Conservation (phyloP, 2,113 vertebrate species). For the Ursus arctos region DNA sequence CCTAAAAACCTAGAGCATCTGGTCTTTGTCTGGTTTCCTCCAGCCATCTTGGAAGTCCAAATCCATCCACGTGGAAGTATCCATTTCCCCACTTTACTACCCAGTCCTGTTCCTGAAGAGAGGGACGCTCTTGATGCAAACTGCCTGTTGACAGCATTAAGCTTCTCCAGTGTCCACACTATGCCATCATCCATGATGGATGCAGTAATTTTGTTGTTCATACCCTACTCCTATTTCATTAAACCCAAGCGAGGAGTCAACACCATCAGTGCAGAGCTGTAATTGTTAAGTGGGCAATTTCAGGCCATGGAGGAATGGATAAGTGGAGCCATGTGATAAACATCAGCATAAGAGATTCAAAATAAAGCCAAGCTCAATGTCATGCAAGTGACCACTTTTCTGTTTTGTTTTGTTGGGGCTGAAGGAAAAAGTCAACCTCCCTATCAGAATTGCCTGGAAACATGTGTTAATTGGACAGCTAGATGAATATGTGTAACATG, state of each 20-base stretch:
- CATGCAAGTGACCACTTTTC: accelerated
- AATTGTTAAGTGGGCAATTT: not conserved
- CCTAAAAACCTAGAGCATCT: not conserved
- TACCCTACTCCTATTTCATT: not conserved
- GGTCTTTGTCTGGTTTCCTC: accelerated
- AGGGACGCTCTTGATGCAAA: accelerated
- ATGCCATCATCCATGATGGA: accelerated
- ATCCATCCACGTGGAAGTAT: accelerated
- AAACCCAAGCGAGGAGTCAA: not conserved
- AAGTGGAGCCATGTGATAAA: accelerated
- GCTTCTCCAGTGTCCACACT: accelerated
- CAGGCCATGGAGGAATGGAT: accelerated
- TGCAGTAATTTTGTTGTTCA: accelerated
- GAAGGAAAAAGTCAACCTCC: not conserved
- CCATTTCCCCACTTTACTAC: accelerated
- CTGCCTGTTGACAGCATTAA: accelerated
- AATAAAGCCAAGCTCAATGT: accelerated
- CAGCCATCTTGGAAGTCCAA: not conserved
- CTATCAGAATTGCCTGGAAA: not conserved
- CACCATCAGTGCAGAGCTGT: accelerated
- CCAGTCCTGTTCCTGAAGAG: accelerated
- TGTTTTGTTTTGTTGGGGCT: not conserved
- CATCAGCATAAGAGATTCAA: accelerated
- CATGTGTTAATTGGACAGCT: not conserved
- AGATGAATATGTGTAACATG: no score